Evolutionary conservation across 1,140 invertebrate genomes (phyloP), one percentile per base, ranked within the genome.

Genomic region (Coenobita brevimanus): DNA sequence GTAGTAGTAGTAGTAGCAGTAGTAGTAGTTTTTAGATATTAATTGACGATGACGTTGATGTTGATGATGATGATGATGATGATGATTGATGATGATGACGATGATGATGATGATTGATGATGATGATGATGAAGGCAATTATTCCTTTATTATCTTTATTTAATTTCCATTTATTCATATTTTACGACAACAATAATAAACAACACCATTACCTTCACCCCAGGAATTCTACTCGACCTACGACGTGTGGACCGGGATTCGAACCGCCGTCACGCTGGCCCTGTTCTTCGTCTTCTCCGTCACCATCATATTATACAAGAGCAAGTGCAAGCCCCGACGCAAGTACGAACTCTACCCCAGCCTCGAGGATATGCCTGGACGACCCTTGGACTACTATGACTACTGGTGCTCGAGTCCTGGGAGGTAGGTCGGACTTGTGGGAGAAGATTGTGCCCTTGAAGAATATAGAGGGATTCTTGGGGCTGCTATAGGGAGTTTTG

Each of bases 211-310:
- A n/a, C 1, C 27, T 24, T n/a, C 54, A 30, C 75, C 38, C 13
- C 84, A 90, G 89, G 84, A 89, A 36, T 91, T 89, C 80, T 91
- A 91, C 88, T 84, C 78, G 54, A 91, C 90, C 8, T 91, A 91
- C 64, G 87, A 91, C 54, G 90, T 89, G 41, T 91, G 90, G 90
- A 91, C 90, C 13, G 90, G 90, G n/a, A 89, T 91, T 21, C 64
- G 89, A 43, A 91, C 89, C n/a, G 90, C 90, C 71, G 54, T 90
- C 46, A 89, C 90, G 0, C 82, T 91, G 21, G 88, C 89, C 46
- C 86, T 89, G 60, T 91, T 91, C 85, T 91, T 91, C 89, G 54
- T 91, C 69, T 89, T 91, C 80, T 89, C 88, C 21, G 88, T 91
- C 36, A 87, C 89, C 21, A 69, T 91, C 79, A 89, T 91, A 64